phyloP scores from a whole-genome alignment of 2,113 vertebrate species.

The Cavia porcellus region DNA sequence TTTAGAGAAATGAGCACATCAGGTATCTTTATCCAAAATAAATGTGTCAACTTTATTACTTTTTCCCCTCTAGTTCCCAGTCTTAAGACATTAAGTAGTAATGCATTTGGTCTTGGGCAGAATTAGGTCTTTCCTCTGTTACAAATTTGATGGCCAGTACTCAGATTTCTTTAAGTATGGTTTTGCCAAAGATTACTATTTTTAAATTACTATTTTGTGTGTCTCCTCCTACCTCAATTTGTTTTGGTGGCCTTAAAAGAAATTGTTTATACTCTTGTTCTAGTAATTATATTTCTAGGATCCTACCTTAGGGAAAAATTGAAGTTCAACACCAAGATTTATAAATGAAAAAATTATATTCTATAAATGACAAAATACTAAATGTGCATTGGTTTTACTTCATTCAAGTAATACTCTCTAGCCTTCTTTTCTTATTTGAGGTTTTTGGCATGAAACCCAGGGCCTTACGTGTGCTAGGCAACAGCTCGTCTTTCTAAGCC shows the following conservation, averaged over 20 bases:
- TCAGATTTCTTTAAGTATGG: conserved; percentile 46
- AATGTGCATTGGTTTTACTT: conserved; percentile 41
- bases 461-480: background rate
- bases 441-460: background rate
- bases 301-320: background rate
- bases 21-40: background rate
- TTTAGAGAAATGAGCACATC: conserved; percentile 56
- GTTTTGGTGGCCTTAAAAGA: conserved; percentile 2
- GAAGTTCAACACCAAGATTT: conserved; percentile 29
- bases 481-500: background rate
- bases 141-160: conserved; percentile 61
- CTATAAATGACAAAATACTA: background rate
- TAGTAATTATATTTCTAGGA: conserved; percentile 20
- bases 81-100: conserved; percentile 51
- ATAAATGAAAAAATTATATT: background rate
- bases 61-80: conserved; percentile 42
- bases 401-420: conserved; percentile 23
- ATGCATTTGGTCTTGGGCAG: conserved; percentile 29
- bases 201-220: background rate
- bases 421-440: background rate
- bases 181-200: conserved; percentile 52
- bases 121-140: conserved; percentile 53
- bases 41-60: conserved; percentile 28
- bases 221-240: background rate
- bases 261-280: background rate